phyloP scores from a whole-genome alignment of 1,140 invertebrate genomes.

The Drosophila persimilis region DNA sequence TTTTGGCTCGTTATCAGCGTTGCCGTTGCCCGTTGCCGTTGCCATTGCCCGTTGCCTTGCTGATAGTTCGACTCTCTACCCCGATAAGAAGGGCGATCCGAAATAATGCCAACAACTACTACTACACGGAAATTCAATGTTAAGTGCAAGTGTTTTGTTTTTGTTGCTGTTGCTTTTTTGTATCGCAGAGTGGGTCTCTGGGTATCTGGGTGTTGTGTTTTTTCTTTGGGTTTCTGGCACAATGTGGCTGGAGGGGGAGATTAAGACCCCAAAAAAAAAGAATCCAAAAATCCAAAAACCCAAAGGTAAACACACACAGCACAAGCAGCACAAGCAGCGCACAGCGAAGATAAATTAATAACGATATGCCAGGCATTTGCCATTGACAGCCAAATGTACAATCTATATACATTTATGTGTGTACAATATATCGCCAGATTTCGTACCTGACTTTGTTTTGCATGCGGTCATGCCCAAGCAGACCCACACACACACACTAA shows the following conservation, averaged over 20 bases:
- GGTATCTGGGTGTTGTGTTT: not conserved
- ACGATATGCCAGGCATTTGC: conserved; percentile 34
- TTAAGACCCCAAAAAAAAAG: conserved; percentile 3
- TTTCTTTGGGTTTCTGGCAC: not conserved
- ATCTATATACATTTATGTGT: not conserved
- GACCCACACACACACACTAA: conserved; percentile 22
- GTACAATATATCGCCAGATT: conserved; percentile 18
- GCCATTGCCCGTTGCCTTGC: conserved; percentile 20
- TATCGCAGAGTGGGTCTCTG: too few species aligned
- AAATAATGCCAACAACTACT: conserved; percentile 2
- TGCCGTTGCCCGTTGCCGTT: not conserved
- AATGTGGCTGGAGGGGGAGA: conserved; percentile 8
- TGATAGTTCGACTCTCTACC: conserved; percentile 31
- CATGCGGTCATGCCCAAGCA: conserved; percentile 61
- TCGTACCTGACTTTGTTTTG: conserved; percentile 60
- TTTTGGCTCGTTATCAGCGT: conserved; percentile 38
- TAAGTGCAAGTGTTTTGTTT: conserved; percentile 42
- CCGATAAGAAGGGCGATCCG: conserved; percentile 18
- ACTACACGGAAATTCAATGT: conserved; percentile 41
- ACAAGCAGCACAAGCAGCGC: too few species aligned
- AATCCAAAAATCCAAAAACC: conserved; percentile 17
- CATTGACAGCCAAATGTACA: conserved; percentile 29
- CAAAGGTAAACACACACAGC: conserved; percentile 25
- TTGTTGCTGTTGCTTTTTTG: not conserved
- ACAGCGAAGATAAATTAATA: conserved; percentile 23